Conservation (phyloP, 2,113 vertebrate species). For the Planiliza haematocheilus region DNA sequence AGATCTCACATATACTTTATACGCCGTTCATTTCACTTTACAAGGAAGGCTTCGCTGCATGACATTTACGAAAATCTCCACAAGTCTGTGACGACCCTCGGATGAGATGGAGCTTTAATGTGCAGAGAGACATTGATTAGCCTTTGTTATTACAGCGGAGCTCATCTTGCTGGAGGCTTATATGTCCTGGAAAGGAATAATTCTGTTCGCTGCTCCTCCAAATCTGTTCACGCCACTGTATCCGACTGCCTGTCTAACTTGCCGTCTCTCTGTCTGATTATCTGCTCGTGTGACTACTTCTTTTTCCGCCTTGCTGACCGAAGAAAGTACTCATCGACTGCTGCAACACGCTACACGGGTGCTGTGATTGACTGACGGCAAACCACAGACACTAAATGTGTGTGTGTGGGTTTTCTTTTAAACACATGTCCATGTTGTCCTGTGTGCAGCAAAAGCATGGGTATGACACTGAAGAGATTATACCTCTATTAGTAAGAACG, state of each 20-base stretch:
- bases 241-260: constrained; percentile 6
- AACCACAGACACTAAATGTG: background rate
- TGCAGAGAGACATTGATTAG: constrained; percentile 52
- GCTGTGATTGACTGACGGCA: background rate
- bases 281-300: background rate
- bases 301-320: constrained; percentile 21
- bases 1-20: background rate
- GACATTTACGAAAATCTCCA: constrained; percentile 42
- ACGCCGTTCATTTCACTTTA: constrained; percentile 12
- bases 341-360: background rate
- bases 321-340: constrained; percentile 5
- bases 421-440: background rate
- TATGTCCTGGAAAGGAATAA: constrained; percentile 42
- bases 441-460: background rate
- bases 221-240: constrained; percentile 8
- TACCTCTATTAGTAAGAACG: background rate
- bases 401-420: background rate
- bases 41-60: constrained; percentile 8
- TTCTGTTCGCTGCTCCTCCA: constrained; percentile 23
- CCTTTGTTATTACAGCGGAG: constrained; percentile 22
- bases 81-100: constrained; percentile 7
- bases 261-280: constrained; percentile 25
- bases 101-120: constrained; percentile 38
- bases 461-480: background rate
- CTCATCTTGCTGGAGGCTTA: constrained; percentile 43